phyloP scores from a whole-genome alignment of 2,888 invertebrate genomes.

The Koerneria pararmatus region DNA sequence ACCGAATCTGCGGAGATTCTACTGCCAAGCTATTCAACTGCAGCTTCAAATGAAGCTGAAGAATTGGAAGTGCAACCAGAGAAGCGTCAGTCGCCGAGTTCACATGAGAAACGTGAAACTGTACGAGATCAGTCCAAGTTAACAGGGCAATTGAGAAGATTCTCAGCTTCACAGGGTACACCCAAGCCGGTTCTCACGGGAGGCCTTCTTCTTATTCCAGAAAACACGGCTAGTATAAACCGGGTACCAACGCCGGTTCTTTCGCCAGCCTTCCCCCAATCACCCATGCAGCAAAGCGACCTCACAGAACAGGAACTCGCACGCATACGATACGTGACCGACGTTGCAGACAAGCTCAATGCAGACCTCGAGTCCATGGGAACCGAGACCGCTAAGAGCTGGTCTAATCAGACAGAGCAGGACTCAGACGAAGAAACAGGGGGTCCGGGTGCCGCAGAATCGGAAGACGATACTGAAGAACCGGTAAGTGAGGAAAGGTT shows the following conservation, averaged over 20 bases:
- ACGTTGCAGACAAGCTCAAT: background rate
- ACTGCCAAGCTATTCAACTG: too few relatives aligned
- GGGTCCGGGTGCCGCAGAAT: slow-evolving; percentile 17
- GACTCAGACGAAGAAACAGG: slow-evolving; percentile 20
- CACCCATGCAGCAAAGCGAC: background rate
- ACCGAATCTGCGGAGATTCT: slow-evolving; percentile 31
- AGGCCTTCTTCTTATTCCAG: too few relatives aligned
- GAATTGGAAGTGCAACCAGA: too few relatives aligned
- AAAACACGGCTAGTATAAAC: too few relatives aligned
- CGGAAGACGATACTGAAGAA: background rate
- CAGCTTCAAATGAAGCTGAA: too few relatives aligned
- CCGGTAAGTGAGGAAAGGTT: slow-evolving; percentile 13
- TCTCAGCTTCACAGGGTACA: background rate
- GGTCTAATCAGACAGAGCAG: slow-evolving; percentile 25
- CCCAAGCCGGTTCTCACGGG: background rate
- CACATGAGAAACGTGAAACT: too few relatives aligned
- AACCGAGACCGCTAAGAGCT: background rate
- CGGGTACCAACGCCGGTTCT: too few relatives aligned
- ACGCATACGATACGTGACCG: slow-evolving; percentile 3
- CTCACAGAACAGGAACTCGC: slow-evolving; percentile 20
- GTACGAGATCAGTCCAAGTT: too few relatives aligned
- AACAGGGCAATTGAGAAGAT: too few relatives aligned
- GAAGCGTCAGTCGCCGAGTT: too few relatives aligned
- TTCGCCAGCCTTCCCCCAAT: too few relatives aligned
- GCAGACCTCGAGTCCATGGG: background rate